Conservation (phyloP, 2,888 invertebrate species). For the Drosophila cognata region DNA sequence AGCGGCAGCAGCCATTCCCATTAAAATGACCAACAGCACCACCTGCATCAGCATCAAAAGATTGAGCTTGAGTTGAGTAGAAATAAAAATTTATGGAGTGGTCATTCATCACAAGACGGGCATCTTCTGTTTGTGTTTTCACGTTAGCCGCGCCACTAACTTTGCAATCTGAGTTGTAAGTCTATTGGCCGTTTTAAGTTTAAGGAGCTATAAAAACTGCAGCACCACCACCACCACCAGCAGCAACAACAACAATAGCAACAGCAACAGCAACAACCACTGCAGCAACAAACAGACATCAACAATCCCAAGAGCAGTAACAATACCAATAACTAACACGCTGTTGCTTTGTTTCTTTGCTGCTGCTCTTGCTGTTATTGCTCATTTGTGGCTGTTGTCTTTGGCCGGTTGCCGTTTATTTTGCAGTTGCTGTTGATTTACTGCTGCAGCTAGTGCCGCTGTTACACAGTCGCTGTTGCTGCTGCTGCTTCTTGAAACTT, state of each 20-base stretch:
- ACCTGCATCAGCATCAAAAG: conserved; percentile 36
- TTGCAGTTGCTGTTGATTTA: conserved; percentile 53
- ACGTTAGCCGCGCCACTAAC: conserved; percentile 35
- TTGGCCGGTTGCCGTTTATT: conserved; percentile 41
- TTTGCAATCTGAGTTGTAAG: conserved; percentile 54
- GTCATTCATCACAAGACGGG: conserved; percentile 70
- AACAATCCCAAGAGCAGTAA: conserved; percentile 33
- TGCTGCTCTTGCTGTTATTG: conserved; percentile 27
- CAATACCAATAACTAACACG: conserved; percentile 60
- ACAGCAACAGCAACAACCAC: conserved; percentile 27
- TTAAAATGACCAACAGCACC: conserved; percentile 60
- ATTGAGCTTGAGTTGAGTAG: conserved; percentile 69
- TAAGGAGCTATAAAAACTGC: conserved; percentile 30
- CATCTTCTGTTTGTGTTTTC: conserved; percentile 47
- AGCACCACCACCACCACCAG: not conserved
- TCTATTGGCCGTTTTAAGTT: conserved; percentile 56
- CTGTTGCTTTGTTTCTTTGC: conserved; percentile 35
- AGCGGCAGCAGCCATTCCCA: conserved; percentile 52
- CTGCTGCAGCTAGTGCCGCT: conserved; percentile 18
- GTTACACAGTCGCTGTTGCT: conserved; percentile 50
- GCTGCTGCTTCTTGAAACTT: conserved; percentile 55
- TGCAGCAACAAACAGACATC: conserved; percentile 38
- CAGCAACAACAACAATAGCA: conserved; percentile 57
- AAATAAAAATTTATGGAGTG: conserved; percentile 75
- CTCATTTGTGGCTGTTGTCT: conserved; percentile 61